These are phyloP conservation scores for Leptinotarsa haldemani DNA, from an alignment of 2,888 invertebrate species.

Conservation along the genomic window DNA sequence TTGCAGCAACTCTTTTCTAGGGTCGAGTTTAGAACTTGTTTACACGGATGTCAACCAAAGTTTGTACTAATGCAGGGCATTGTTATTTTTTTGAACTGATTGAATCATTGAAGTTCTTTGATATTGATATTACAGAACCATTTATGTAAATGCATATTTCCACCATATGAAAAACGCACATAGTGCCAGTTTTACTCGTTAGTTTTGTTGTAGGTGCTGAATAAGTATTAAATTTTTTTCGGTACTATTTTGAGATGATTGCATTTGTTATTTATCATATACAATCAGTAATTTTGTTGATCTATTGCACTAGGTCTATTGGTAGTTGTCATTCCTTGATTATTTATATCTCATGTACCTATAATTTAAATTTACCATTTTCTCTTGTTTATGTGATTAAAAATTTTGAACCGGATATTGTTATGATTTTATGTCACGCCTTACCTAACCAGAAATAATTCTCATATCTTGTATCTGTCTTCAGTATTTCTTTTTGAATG, in stretches of 20 bases:
- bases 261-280: constrained; percentile 32
- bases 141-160: constrained; percentile 7
- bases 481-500: too few relatives aligned
- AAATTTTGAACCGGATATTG: not conserved
- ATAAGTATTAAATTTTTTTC: constrained; percentile 13
- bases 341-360: constrained; percentile 25
- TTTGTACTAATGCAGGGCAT: constrained; percentile 6
- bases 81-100: constrained; percentile 12
- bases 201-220: constrained; percentile 7
- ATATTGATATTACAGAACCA: constrained; percentile 7
- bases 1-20: not conserved
- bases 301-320: constrained; percentile 21
- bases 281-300: constrained; percentile 24
- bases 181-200: not conserved
- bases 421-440: not conserved
- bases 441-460: not conserved
- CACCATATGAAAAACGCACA: constrained; percentile 20
- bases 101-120: constrained; percentile 1
- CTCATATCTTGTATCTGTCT: too few relatives aligned
- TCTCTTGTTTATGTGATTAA: constrained; percentile 8
- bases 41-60: not conserved
- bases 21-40: not conserved
- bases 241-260: not conserved
- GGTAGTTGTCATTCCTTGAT: constrained; percentile 29
- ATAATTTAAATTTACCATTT: constrained; percentile 7